These are phyloP conservation scores for Epinotia nisella DNA, from an alignment of 2,888 invertebrate genomes.

Conservation along the genomic window DNA sequence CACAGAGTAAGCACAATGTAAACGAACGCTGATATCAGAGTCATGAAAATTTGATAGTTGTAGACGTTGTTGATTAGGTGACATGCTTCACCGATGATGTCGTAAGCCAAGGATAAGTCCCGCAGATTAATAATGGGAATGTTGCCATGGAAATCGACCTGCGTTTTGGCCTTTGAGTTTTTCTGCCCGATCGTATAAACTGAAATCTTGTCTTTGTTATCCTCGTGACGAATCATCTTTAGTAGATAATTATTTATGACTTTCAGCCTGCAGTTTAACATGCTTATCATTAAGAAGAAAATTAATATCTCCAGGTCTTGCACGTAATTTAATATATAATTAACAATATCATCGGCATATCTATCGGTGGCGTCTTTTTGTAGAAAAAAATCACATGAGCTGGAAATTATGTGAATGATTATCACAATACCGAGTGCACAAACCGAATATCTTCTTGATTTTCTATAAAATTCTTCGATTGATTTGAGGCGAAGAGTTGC, in stretches of 20 bases:
- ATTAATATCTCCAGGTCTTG: slow-evolving; percentile 62
- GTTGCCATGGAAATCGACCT: slow-evolving; percentile 55
- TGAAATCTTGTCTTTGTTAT: slow-evolving; percentile 24
- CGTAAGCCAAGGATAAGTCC: slow-evolving; percentile 61
- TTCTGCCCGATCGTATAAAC: slow-evolving; percentile 30
- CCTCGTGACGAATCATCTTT: slow-evolving; percentile 53
- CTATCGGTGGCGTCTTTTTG: slow-evolving; percentile 43
- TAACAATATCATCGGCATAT: neutral
- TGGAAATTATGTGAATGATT: slow-evolving; percentile 49
- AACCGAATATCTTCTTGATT: slow-evolving; percentile 49
- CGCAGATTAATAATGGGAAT: slow-evolving; percentile 56
- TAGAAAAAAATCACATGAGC: slow-evolving; percentile 48
- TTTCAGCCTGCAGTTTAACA: slow-evolving; percentile 57
- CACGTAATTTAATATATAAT: slow-evolving; percentile 47
- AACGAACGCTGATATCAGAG: slow-evolving; percentile 62
- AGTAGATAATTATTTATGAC: slow-evolving; percentile 60
- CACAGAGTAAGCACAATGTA: slow-evolving; percentile 66
- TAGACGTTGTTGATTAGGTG: slow-evolving; percentile 61
- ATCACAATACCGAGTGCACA: slow-evolving; percentile 48
- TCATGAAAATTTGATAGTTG: slow-evolving; percentile 69
- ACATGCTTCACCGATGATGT: slow-evolving; percentile 61
- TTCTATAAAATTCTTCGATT: slow-evolving; percentile 54
- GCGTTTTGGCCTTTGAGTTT: slow-evolving; percentile 48
- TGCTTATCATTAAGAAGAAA: slow-evolving; percentile 60
- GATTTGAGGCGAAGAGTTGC: slow-evolving; percentile 52